A percentile compares a stretch with the other conserved stretches of the same genome.
Evolutionary conservation across 1,140 invertebrate species (phyloP).

Genomic region (Holcopasites calliopsidis): DNA sequence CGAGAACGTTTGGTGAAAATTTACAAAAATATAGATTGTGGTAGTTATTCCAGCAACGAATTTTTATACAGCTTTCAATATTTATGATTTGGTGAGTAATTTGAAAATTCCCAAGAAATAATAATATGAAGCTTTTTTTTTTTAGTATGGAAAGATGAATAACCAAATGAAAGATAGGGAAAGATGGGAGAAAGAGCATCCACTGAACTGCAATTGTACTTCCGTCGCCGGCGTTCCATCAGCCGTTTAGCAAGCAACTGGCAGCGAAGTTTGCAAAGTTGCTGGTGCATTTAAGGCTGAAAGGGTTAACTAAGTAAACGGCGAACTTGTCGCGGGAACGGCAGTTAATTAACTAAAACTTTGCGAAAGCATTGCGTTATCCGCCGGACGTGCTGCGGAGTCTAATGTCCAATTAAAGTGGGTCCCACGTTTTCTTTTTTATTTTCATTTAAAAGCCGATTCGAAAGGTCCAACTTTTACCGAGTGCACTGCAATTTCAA

Average conservation of each 20-base stretch:
- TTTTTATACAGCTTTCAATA: too few relatives aligned
- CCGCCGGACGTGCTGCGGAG: background rate
- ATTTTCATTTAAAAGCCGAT: background rate
- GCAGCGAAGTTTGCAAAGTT: constrained; percentile 17
- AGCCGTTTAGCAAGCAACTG: constrained; percentile 1
- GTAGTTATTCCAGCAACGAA: too few relatives aligned
- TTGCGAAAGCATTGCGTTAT: background rate
- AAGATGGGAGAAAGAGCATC: too few relatives aligned
- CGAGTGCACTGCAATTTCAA: too few relatives aligned
- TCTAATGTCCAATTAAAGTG: background rate
- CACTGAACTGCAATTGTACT: constrained; percentile 8
- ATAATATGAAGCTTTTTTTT: too few relatives aligned
- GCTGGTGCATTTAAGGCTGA: background rate
- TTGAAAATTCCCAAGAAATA: too few relatives aligned
- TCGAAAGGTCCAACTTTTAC: too few relatives aligned
- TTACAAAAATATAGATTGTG: too few relatives aligned
- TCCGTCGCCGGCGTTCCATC: constrained; percentile 1
- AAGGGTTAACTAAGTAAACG: background rate
- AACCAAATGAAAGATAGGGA: background rate
- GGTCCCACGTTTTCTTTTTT: background rate
- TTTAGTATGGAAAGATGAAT: background rate
- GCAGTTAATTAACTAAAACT: constrained; percentile 35
- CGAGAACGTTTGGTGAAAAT: too few relatives aligned
- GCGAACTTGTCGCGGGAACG: background rate
- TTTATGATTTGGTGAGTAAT: too few relatives aligned